phyloP scores from a whole-genome alignment of 2,797 vertebrate genomes.

The Selene dorsalis region DNA sequence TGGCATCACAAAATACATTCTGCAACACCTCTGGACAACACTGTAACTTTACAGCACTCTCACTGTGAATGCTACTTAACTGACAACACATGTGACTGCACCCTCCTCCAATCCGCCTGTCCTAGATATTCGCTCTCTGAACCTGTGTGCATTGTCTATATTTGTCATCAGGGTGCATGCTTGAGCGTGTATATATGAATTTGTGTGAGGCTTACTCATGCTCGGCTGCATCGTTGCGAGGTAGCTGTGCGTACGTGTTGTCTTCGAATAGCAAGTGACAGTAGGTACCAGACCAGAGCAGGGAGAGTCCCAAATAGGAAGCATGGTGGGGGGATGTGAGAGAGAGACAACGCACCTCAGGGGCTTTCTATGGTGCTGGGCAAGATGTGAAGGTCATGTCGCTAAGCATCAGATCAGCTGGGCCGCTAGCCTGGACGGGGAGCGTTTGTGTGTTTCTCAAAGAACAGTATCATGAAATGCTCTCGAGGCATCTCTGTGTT shows the following conservation, averaged over 20 bases:
- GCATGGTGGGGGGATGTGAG: slow-evolving; percentile 42
- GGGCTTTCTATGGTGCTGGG: slow-evolving; percentile 65
- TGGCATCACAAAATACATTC: background rate
- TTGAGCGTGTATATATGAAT: slow-evolving; percentile 22
- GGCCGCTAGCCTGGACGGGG: slow-evolving; percentile 61
- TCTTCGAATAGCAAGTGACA: slow-evolving; percentile 64
- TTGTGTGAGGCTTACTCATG: slow-evolving; percentile 42
- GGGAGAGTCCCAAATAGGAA: slow-evolving; percentile 49
- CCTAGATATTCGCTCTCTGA: slow-evolving; percentile 30
- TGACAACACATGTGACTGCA: slow-evolving; percentile 1
- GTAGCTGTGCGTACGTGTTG: slow-evolving; percentile 31
- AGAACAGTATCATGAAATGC: slow-evolving; percentile 56
- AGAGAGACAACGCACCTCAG: slow-evolving; percentile 49
- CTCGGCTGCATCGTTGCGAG: slow-evolving; percentile 54
- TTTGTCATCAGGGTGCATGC: slow-evolving; percentile 21
- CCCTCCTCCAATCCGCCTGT: slow-evolving; percentile 10
- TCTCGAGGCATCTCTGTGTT: slow-evolving; percentile 56
- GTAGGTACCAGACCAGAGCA: slow-evolving; percentile 55
- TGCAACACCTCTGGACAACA: background rate
- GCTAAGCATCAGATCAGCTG: slow-evolving; percentile 80
- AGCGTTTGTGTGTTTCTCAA: slow-evolving; percentile 43
- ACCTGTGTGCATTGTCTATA: slow-evolving; percentile 4
- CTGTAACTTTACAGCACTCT: background rate
- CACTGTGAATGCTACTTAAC: slow-evolving; percentile 1
- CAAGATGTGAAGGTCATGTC: slow-evolving; percentile 81